These are phyloP conservation scores for Phoxinus dragarum DNA, from an alignment of 2,797 vertebrate genomes.

Conservation along the genomic window DNA sequence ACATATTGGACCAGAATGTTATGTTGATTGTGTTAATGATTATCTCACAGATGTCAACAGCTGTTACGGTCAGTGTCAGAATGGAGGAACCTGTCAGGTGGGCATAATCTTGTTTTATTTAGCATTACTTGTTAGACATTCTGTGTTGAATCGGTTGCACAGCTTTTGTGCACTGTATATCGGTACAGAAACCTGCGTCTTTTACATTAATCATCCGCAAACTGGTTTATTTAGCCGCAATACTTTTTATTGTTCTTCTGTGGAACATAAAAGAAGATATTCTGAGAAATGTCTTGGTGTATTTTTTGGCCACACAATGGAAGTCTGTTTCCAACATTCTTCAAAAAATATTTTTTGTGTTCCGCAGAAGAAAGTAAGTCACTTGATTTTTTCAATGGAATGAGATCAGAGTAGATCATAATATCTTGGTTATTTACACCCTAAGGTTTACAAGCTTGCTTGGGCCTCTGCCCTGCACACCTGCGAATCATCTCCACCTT, in stretches of 20 bases:
- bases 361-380: neutral
- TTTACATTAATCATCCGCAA: neutral
- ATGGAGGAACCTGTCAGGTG: slow-evolving; percentile 92
- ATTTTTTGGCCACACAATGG: neutral
- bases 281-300: neutral
- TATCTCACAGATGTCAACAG: slow-evolving; percentile 81
- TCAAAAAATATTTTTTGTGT: neutral
- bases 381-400: neutral
- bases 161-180: neutral
- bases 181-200: neutral
- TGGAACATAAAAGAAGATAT: neutral
- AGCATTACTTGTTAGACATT: neutral
- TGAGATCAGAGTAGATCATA: neutral
- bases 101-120: slow-evolving; percentile 51
- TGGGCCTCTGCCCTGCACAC: neutral
- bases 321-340: neutral
- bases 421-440: neutral
- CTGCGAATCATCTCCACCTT: neutral
- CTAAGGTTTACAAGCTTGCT: neutral
- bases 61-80: slow-evolving; percentile 91
- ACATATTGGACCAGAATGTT: neutral
- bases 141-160: neutral
- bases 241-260: neutral
- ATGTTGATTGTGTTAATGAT: slow-evolving; percentile 1
- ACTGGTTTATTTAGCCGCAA: neutral